Base-by-base conservation (phyloP, 2,888 invertebrate genomes). In the Mongoloraphidia duomilia region DNA sequence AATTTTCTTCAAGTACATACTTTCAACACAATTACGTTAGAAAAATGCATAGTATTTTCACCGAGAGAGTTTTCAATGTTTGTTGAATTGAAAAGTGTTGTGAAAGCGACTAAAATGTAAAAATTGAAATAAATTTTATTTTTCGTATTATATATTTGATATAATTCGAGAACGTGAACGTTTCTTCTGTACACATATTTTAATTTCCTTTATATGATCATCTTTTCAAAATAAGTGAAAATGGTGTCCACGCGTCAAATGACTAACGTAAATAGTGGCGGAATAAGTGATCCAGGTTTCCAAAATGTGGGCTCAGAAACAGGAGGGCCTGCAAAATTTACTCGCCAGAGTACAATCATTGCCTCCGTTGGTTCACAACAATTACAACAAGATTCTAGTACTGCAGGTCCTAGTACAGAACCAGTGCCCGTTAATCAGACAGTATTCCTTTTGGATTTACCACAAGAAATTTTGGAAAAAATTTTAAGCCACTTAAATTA, bases 381-480 rank as follows among this genome's bases (percentile, higher is more conserved):
- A 42, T 12, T 42, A 11, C 47, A 44, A 33, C 46, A 49, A 6
- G 14, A 49, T 9, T 42, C 47, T 40, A 42, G 54, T 39, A 46
- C 42, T 37, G 40, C 47, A 6, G 49, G 44, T 4, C 44, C 49
- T 37, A 41, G 46, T 59, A 58, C 48, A 57, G 49, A 56, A 49
- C 50, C 37, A 58, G 52, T 61, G 47, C 52, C 57, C 17, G 34
- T 58, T 33, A 50, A 49, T 34, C 53, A 58, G 41, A 56, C 57
- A 34, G 48, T 66, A 33, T 65, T 70, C 61, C 65, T 89, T 52
- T 68, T 86, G 54, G 82, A 89, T 67, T 68, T 91, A 61, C 91
- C 90, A 17, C 74, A 78, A 57, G 90, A 91, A 71, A 72, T 91
- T 55, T 68, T 87, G 53, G 83, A 85, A 62, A 87, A 86, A 66